Base-by-base conservation (phyloP, 2,888 invertebrate species). In the Andricus curvator region DNA sequence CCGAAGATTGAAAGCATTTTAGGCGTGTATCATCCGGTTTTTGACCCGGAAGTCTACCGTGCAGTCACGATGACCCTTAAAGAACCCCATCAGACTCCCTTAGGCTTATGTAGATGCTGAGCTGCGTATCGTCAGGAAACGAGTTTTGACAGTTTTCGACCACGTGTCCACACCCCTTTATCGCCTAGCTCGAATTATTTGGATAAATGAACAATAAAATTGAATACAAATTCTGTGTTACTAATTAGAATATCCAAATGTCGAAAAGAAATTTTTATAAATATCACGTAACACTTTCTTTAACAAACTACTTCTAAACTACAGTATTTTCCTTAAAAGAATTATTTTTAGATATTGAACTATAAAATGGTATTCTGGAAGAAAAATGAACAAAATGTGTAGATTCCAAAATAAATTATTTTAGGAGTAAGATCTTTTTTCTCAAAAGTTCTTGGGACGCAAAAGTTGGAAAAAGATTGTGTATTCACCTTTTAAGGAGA, bases 131-230 rank as follows among this genome's bases (percentile, higher is more conserved):
- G 67, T 51, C 80, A 78, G 80, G 81, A 88, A 92, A 92, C 92
- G 79, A 92, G 92, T 92, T 92, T 91, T 91, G 92, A 91, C 91
- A 88, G 86, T 80, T 87, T 87, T 87, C 89, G 88, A 90, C 92
- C 91, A 91, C 91, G 90, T 89, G 91, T 86, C 88, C 86, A 88
- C 88, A 87, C 90, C 89, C 85, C 84, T 86, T 86, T 85, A 65
- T 80, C 78, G 25, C 25, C 25, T 15, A 13, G 25, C 25, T 62
- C 15, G 62, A 62, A 15, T 41, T n/a, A 37, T 41, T 67, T 37
- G 41, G n/a, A 8, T 22, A 25, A 25, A 5, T 15, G 25, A 22
- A 22, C 62, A 62, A 56, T 56, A 2, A 9, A 56, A 8, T 20
- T 2, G 3, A 56, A 56, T 56, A 48, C 5, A 20, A 2, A 51